Base-by-base conservation (phyloP, 1,140 invertebrate genomes). In the Megalonaias nervosa region DNA sequence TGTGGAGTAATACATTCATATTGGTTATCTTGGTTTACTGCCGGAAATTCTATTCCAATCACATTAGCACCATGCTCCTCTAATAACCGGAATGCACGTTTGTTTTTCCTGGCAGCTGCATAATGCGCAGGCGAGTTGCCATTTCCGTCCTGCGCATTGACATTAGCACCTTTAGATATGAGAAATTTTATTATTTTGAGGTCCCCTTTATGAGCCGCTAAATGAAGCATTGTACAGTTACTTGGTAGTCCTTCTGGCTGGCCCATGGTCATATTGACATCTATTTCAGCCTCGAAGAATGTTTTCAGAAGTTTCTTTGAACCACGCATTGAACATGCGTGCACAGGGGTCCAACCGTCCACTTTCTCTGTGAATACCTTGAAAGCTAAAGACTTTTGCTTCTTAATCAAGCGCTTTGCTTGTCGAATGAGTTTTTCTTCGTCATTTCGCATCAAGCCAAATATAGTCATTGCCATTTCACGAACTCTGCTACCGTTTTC, bases 321-420 rank as follows among this genome's bases (percentile, higher is more conserved):
- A 13, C 84, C 86, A 55, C 81, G 74, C 23, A 85, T 70, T 14
- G 81, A 80, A 75, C 84, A 86, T 65, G 86, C 86, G 74, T 87
- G 86, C 21, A 86, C 57, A n/a, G 84, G 86, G 17, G 84, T 87
- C 86, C 86, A 87, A n/a, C 86, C 86, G 17, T 84, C 86, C 9
- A 87, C 69, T 67, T 86, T 77, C 6, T 77, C 76, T 2, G 72
- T 77, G 65, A 87, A 80, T 0, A 86, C 75, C 58, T 84, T 71
- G 19, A 72, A 57, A 19, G 81, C 83, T 0, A 78, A 65, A 56
- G 71, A 76, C 48, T 67, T 66, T 26, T 84, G 73, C 21, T 81
- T 72, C 65, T 85, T 85, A 2, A 83, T 85, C n/a, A 88, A 67
- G 59, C 82, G 79, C 70, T 84, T 82, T 21, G 81, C 80, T 74